phyloP scores from a whole-genome alignment of 2,888 invertebrate species.

The Gymnosoma rotundatum region DNA sequence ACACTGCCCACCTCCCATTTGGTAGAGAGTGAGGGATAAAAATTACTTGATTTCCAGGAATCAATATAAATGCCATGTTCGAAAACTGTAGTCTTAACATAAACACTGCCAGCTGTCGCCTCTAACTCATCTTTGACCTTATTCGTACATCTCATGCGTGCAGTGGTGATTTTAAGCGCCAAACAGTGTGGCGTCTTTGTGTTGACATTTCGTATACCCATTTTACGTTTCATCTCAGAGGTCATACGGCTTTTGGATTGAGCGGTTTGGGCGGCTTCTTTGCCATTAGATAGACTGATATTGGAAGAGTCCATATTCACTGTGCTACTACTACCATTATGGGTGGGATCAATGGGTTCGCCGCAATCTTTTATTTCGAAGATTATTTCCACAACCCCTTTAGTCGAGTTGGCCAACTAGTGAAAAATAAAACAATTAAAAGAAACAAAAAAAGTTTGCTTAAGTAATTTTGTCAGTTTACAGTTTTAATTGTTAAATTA shows the following conservation, averaged over 20 bases:
- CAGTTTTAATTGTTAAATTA: constrained; percentile 1
- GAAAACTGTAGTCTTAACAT: constrained; percentile 89
- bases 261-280: constrained; percentile 38
- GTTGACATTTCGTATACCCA: constrained; percentile 76
- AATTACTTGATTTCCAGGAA: constrained; percentile 89
- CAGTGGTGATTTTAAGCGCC: constrained; percentile 77
- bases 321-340: constrained; percentile 16
- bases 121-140: constrained; percentile 82
- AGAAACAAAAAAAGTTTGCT: constrained; percentile 3
- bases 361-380: constrained; percentile 79
- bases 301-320: constrained; percentile 32
- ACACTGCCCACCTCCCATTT: constrained; percentile 84
- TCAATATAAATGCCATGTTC: constrained; percentile 85
- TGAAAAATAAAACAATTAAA: constrained; percentile 47
- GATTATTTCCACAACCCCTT: constrained; percentile 81
- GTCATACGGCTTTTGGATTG: constrained; percentile 74
- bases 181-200: constrained; percentile 72
- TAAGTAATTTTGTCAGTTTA: neutral
- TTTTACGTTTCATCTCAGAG: constrained; percentile 79
- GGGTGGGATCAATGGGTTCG: constrained; percentile 58
- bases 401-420: constrained; percentile 77
- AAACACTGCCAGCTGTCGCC: constrained; percentile 84
- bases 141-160: constrained; percentile 81
- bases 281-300: constrained; percentile 38
- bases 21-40: constrained; percentile 89